A percentile compares a stretch with the other conserved stretches of the same genome.
Conservation (phyloP, 2,113 vertebrate species). For the Ictidomys tridecemlineatus region DNA sequence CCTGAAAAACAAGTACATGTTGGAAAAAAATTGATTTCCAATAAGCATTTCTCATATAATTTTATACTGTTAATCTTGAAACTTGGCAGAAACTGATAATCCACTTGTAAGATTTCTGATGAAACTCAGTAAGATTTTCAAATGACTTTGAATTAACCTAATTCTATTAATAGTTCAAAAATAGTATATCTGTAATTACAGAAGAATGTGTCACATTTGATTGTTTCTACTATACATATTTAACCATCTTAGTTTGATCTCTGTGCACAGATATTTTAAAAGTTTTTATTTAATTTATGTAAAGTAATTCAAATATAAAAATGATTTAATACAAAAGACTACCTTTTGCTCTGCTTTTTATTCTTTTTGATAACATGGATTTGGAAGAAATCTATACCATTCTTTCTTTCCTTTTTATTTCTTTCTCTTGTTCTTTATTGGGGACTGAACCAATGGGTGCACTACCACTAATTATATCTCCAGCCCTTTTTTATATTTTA, state of each 20-base stretch:
- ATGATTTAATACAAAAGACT: not conserved
- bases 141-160: slow-evolving; percentile 7
- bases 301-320: slow-evolving; percentile 6
- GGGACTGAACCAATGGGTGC: too few relatives aligned
- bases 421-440: not conserved
- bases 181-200: not conserved
- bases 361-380: not conserved
- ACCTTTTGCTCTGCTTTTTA: not conserved
- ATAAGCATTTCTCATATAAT: not conserved
- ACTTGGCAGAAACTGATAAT: not conserved
- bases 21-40: not conserved
- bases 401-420: not conserved
- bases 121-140: not conserved
- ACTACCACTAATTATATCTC: too few relatives aligned
- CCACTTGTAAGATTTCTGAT: not conserved
- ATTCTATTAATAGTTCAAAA: slow-evolving; percentile 25
- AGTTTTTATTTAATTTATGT: not conserved
- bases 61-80: not conserved
- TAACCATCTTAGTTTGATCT: not conserved
- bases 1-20: not conserved
- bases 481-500: too few relatives aligned
- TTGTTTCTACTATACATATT: not conserved
- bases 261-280: not conserved
- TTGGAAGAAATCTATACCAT: not conserved
- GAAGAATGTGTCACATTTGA: not conserved